Evolutionary conservation across 2,113 vertebrate species (phyloP).

Genomic region (Probosciger aterrimus): DNA sequence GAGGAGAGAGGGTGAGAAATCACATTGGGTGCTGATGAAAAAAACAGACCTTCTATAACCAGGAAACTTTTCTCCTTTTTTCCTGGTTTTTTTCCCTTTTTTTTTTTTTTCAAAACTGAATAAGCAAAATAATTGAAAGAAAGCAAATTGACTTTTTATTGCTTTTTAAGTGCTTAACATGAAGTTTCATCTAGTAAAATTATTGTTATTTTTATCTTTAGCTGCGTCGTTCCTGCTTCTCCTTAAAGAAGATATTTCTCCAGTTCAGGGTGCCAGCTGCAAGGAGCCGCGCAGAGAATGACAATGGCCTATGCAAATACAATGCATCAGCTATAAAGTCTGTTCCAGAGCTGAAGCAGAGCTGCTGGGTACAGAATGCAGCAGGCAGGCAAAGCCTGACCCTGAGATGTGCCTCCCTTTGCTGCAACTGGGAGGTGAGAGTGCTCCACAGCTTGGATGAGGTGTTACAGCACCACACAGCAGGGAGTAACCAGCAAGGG

Average conservation of each 20-base stretch:
- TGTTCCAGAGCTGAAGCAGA: background rate
- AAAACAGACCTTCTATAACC: background rate
- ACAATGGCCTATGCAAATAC: conserved; percentile 60
- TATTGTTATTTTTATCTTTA: conserved; percentile 71
- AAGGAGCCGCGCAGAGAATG: conserved; percentile 51
- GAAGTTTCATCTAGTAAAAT: conserved; percentile 68
- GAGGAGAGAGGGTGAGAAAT: background rate
- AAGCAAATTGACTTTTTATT: conserved; percentile 68
- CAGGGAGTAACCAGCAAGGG: background rate
- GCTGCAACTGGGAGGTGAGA: background rate
- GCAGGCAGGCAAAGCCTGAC: background rate
- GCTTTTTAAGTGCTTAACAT: conserved; percentile 68
- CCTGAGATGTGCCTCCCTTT: background rate
- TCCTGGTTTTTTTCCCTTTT: rapidly evolving
- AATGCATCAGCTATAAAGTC: conserved; percentile 5
- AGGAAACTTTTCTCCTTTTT: background rate
- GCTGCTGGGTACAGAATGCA: background rate
- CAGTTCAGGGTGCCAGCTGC: conserved; percentile 65
- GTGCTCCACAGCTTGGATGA: background rate
- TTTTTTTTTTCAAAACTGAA: background rate
- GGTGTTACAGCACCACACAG: background rate
- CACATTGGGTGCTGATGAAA: background rate
- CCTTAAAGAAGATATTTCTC: conserved; percentile 54
- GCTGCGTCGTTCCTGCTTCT: conserved; percentile 40
- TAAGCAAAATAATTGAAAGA: conserved; percentile 68